A percentile compares a stretch with the other conserved stretches of the same genome.
Evolutionary conservation across 1,140 invertebrate genomes (phyloP).

Genomic region (Rhopalosiphum padi): DNA sequence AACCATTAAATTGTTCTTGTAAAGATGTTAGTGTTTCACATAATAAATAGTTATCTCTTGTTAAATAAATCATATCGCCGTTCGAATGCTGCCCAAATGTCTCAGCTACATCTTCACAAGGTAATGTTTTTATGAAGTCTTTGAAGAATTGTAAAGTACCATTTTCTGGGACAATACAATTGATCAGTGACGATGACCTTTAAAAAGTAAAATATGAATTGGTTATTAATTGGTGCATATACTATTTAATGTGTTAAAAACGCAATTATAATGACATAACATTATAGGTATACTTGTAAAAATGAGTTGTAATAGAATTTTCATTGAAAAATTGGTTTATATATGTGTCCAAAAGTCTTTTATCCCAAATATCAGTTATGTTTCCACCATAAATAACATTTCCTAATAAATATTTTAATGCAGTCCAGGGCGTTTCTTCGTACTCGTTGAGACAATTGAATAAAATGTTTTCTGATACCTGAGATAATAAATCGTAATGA

Average conservation of each 20-base stretch:
- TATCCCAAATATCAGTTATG: conserved; percentile 94
- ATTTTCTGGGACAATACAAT: background rate
- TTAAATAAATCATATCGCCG: background rate
- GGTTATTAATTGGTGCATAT: background rate
- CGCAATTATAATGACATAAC: background rate
- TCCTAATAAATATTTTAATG: conserved; percentile 87
- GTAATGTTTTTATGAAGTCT: background rate
- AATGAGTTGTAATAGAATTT: conserved; percentile 67
- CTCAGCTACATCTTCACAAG: background rate
- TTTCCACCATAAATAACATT: conserved; percentile 93
- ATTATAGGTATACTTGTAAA: conserved; percentile 10
- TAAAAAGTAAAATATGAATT: background rate
- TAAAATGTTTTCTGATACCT: conserved; percentile 27
- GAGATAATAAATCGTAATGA: background rate
- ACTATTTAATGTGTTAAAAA: background rate
- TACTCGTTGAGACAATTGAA: conserved; percentile 2
- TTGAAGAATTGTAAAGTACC: conserved; percentile 1
- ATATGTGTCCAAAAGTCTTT: conserved; percentile 81
- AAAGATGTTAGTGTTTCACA: background rate
- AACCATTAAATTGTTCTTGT: background rate
- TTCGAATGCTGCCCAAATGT: background rate
- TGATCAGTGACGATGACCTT: background rate
- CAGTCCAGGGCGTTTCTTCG: conserved; percentile 80
- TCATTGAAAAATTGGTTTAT: conserved; percentile 82
- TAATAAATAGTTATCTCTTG: background rate